Evolutionary conservation across 2,888 invertebrate genomes (phyloP).

Genomic region (Apomyelois bistriatella): DNA sequence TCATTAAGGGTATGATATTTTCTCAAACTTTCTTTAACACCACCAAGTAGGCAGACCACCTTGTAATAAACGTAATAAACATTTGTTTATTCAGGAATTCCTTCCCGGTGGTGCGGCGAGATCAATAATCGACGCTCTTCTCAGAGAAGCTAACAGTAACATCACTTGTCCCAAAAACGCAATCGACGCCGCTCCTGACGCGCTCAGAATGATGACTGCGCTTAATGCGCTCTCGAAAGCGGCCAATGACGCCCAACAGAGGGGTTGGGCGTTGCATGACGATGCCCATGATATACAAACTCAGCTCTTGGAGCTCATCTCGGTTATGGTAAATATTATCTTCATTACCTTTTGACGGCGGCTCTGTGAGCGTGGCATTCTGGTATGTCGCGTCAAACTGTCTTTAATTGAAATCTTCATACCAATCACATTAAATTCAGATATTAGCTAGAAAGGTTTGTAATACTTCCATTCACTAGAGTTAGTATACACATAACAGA

Average conservation of each 20-base stretch:
- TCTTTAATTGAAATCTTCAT: too few species aligned
- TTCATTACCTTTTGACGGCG: neutral
- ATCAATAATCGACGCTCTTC: conserved; percentile 68
- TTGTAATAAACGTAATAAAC: too few species aligned
- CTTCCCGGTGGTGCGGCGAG: conserved; percentile 70
- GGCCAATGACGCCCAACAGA: conserved; percentile 96
- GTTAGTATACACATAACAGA: too few species aligned
- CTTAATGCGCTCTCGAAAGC: conserved; percentile 92
- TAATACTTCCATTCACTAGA: too few species aligned
- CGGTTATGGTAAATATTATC: conserved; percentile 83
- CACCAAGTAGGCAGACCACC: too few species aligned
- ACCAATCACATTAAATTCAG: too few species aligned
- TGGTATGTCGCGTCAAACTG: too few species aligned
- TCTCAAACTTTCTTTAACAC: too few species aligned
- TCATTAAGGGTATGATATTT: conserved; percentile 57
- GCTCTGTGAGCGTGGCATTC: too few species aligned
- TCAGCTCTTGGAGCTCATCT: conserved; percentile 89
- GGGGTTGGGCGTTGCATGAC: conserved; percentile 97
- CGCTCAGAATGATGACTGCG: conserved; percentile 89
- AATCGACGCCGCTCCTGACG: conserved; percentile 91
- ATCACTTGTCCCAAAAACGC: conserved; percentile 80
- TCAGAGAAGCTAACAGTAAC: conserved; percentile 70
- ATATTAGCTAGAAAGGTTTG: too few species aligned
- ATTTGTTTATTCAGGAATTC: conserved; percentile 54
- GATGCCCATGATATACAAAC: conserved; percentile 94